Conservation (phyloP, 2,888 invertebrate species). For the Byasa hedistus region DNA sequence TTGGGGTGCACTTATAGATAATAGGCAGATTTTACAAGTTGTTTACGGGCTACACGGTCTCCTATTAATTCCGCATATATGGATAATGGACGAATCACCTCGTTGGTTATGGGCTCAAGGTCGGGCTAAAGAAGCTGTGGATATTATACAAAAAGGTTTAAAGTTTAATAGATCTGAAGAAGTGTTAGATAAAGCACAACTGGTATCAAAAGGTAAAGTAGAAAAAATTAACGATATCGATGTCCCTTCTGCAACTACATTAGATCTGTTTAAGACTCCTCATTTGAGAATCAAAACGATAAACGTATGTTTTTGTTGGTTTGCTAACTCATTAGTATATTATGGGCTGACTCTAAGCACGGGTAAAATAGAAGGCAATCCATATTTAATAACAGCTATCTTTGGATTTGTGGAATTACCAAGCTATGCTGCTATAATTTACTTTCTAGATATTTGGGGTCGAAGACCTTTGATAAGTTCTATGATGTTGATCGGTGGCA, state of each 20-base stretch:
- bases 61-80: slow-evolving; percentile 88
- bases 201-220: slow-evolving; percentile 81
- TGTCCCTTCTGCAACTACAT: slow-evolving; percentile 77
- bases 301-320: slow-evolving; percentile 91
- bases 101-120: slow-evolving; percentile 94
- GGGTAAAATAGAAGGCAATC: slow-evolving; percentile 90
- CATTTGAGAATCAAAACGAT: slow-evolving; percentile 88
- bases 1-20: slow-evolving; percentile 88
- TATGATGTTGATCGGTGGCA: slow-evolving; percentile 88
- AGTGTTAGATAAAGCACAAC: slow-evolving; percentile 82
- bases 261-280: slow-evolving; percentile 89
- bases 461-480: slow-evolving; percentile 86
- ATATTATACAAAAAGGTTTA: slow-evolving; percentile 87
- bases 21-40: slow-evolving; percentile 87
- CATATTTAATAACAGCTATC: slow-evolving; percentile 88
- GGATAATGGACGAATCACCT: slow-evolving; percentile 94
- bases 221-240: slow-evolving; percentile 62
- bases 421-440: slow-evolving; percentile 85
- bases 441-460: slow-evolving; percentile 87
- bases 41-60: slow-evolving; percentile 88
- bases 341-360: slow-evolving; percentile 91
- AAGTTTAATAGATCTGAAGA: slow-evolving; percentile 84
- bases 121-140: slow-evolving; percentile 84
- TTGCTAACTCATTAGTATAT: slow-evolving; percentile 92
- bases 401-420: slow-evolving; percentile 90